Evolutionary conservation across 1,140 invertebrate species (phyloP), one percentile per base, ranked within the genome.

Genomic region (Ceratina australensis): DNA sequence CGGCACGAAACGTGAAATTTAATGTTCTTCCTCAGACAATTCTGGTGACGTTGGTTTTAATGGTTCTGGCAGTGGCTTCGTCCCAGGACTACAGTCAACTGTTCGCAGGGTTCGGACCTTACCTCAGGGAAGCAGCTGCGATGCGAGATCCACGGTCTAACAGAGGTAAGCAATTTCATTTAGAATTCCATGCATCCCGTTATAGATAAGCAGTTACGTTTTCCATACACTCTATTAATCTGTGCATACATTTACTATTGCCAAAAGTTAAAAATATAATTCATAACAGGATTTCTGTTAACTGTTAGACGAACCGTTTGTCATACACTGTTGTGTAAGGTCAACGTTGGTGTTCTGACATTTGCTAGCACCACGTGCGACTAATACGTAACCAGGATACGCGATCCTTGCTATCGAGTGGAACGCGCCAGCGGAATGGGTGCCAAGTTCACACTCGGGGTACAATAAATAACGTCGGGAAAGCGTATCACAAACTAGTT

Each of bases 141-240:
- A 88, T 90, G 82, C 87, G 91, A 81, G 91, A 92, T 81, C 87
- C 91, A 10, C 84, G 91, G 81, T 90, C 91, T 13, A 92, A 92
- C 64, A 90, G 86, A 63, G 90, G 90, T 90, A 60, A 83, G 72
- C 52, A 42, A 54, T 54, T 54, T 54, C n/a, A 54, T 54, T n/a
- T 54, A 0, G n/a, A 54, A 56, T 66, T 18, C 52, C 33, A 47
- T 52, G 15, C 15, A 57, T 42, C 10, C 33, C 33, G 49, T 24
- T 72, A 77, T 81, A 49, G 33, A 52, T 49, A 71, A 20, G 49
- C 20, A 15, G 28, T 56, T 16, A 57, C 54, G 42, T 54, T 18
- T 54, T 16, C 12, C 52, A 54, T 54, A 42, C 5, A 42, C 33
- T 42, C 33, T 42, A 42, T 42, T 42, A 42, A n/a, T n/a, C n/a